phyloP scores from a whole-genome alignment of 2,888 invertebrate species.

The Coecobrya sp. region DNA sequence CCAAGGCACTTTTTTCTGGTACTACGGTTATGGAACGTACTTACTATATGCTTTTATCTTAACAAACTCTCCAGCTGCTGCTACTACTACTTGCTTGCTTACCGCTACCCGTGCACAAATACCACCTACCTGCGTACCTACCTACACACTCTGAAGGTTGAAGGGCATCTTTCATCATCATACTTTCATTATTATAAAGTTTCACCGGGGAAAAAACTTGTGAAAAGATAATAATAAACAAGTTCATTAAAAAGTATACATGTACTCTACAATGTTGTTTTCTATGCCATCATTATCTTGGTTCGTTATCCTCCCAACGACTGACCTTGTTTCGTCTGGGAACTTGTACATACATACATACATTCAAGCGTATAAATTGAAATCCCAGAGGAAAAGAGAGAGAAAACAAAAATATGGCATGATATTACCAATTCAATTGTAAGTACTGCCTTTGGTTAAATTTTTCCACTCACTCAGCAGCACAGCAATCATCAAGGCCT shows the following conservation, averaged over 20 bases:
- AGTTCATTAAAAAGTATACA: neutral
- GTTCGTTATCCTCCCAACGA: neutral
- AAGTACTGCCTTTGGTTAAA: no score
- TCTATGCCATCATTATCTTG: neutral
- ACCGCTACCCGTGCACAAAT: neutral
- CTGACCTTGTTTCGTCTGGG: conserved; percentile 40
- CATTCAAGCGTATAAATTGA: no score
- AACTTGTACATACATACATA: neutral
- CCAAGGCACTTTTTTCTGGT: neutral
- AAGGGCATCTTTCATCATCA: neutral
- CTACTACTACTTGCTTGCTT: no score
- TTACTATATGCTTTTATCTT: no score
- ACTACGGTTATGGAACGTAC: no score
- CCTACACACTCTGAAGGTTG: neutral
- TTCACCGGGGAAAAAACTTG: neutral
- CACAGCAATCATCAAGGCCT: neutral
- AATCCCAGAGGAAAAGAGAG: no score
- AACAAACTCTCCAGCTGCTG: no score
- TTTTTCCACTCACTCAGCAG: neutral
- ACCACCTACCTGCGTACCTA: neutral
- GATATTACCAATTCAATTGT: no score
- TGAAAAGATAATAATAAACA: conserved; percentile 1
- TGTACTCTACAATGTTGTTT: neutral
- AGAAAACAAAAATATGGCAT: no score
- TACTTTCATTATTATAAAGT: neutral